Percentiles rank a stretch among this genome's conserved stretches.
Evolutionary conservation across 2,797 vertebrate species (phyloP).

Genomic region (Syncerus caffer): DNA sequence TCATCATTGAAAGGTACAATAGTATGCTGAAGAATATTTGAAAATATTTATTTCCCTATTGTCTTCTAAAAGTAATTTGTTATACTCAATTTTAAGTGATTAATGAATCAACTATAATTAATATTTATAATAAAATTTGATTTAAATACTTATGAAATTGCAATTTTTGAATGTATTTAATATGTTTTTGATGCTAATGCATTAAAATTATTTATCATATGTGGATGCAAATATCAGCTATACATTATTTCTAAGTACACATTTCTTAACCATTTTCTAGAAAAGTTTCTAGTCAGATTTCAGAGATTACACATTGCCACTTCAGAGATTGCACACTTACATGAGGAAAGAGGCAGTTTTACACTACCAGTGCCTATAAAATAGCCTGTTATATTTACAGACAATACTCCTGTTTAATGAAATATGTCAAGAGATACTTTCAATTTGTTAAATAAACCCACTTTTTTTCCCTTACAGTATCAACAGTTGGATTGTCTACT

Average conservation of each 20-base stretch:
- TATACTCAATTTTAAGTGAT: background rate
- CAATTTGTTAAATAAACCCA: background rate
- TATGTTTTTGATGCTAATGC: background rate
- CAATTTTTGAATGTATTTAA: background rate
- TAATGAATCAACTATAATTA: background rate
- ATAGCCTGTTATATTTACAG: background rate
- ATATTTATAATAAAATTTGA: background rate
- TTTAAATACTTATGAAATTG: background rate
- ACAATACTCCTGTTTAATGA: background rate
- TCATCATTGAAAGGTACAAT: background rate
- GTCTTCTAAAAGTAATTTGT: background rate
- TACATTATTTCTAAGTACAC: background rate
- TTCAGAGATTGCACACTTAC: background rate
- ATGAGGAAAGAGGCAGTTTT: background rate
- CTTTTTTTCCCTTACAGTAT: background rate
- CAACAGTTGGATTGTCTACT: background rate
- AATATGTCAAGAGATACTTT: background rate
- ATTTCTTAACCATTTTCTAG: background rate
- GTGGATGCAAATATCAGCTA: background rate
- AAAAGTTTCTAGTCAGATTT: background rate
- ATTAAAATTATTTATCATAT: background rate
- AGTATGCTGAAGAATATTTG: background rate
- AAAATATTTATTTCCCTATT: background rate
- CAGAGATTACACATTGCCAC: background rate
- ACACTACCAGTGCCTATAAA: background rate